Percentiles rank a stretch among this genome's conserved stretches.
phyloP scores from a whole-genome alignment of 1,140 invertebrate species.

The Sesamia nonagrioides region DNA sequence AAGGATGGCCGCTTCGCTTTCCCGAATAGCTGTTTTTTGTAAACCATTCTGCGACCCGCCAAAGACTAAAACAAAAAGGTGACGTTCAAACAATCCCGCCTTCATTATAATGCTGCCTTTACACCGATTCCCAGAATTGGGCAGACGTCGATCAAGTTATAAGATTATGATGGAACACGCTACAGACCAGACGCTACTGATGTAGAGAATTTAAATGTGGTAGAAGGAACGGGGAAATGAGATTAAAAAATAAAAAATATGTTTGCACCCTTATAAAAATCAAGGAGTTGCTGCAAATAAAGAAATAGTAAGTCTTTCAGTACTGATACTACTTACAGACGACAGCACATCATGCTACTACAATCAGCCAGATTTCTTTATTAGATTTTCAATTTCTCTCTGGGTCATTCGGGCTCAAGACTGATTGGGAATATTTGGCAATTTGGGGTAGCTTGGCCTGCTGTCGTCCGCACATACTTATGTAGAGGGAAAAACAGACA shows the following conservation, averaged over 20 bases:
- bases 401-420: too few species aligned
- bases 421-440: too few species aligned
- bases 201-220: slow-evolving; percentile 13
- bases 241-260: not conserved
- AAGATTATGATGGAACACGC: slow-evolving; percentile 61
- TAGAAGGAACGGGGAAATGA: not conserved
- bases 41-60: not conserved
- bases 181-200: not conserved
- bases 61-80: slow-evolving; percentile 41
- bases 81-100: slow-evolving; percentile 45
- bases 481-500: not conserved
- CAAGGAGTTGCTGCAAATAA: too few species aligned
- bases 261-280: too few species aligned
- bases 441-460: too few species aligned
- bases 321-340: too few species aligned
- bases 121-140: slow-evolving; percentile 55
- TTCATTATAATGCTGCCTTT: slow-evolving; percentile 50
- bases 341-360: too few species aligned
- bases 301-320: too few species aligned
- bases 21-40: not conserved
- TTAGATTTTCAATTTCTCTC: too few species aligned
- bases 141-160: slow-evolving; percentile 60
- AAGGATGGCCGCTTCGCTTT: not conserved
- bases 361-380: too few species aligned
- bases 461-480: too few species aligned